Evolutionary conservation across 1,140 invertebrate species (phyloP).

Genomic region (Pectinophora gossypiella): DNA sequence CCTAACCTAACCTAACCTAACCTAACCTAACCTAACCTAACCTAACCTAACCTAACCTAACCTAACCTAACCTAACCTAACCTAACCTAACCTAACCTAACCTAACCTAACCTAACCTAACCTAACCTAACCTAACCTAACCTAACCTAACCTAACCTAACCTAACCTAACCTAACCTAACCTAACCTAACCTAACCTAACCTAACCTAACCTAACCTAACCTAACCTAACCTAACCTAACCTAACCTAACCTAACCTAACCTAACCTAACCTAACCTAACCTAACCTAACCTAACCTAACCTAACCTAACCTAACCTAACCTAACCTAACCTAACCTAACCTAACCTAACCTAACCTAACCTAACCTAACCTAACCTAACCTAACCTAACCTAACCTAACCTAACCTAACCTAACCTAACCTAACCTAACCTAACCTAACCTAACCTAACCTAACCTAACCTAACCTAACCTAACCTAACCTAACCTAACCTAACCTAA

Average conservation of each 20-base stretch:
- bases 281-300: slow-evolving; percentile 9
- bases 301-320: slow-evolving; percentile 10
- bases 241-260: slow-evolving; percentile 8
- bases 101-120: slow-evolving; percentile 8
- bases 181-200: slow-evolving; percentile 7
- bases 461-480: slow-evolving; percentile 9
- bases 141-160: slow-evolving; percentile 8
- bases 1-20: slow-evolving; percentile 8
- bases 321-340: slow-evolving; percentile 11
- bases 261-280: slow-evolving; percentile 9
- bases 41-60: slow-evolving; percentile 8
- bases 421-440: slow-evolving; percentile 8
- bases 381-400: slow-evolving; percentile 11
- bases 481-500: slow-evolving; percentile 10
- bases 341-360: slow-evolving; percentile 11
- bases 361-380: slow-evolving; percentile 9
- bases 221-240: slow-evolving; percentile 9
- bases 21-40: slow-evolving; percentile 9
- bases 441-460: slow-evolving; percentile 11
- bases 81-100: slow-evolving; percentile 8
- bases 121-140: slow-evolving; percentile 8
- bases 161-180: slow-evolving; percentile 8
- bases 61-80: slow-evolving; percentile 9
- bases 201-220: slow-evolving; percentile 1
- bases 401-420: slow-evolving; percentile 9